Evolutionary conservation across 2,888 invertebrate species (phyloP), one percentile per base, ranked within the genome.

Genomic region (Mythimna impura): DNA sequence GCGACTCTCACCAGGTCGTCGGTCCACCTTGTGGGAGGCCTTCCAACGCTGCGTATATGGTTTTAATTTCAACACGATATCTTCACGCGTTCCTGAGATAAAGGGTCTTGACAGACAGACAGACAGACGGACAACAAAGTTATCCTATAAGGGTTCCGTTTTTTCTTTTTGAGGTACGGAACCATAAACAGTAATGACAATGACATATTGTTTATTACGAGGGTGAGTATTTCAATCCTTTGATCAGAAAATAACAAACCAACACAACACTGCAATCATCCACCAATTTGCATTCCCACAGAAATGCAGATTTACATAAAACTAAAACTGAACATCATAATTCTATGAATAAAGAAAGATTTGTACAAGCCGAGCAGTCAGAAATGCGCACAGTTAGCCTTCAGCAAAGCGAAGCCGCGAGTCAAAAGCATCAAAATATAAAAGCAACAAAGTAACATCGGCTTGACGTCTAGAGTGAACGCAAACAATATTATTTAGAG

Each of bases 401-500:
- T 25, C 52, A 58, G 30, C 34, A 63, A 62, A 74, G 58, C 5
- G n/a, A 55, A 60, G 50, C 76, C 10, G 50, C 34, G n/a, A 81
- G 55, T 63, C 57, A 12, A 50, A 80, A 62, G 50, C 60, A 60
- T 76, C 63, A 76, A 71, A 71, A 76, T 50, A 61, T 61, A 68
- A 67, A 54, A 69, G 64, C 64, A 65, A 55, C 66, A 81, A 80
- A 76, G 68, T 47, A 64, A 64, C 43, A 68, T 67, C 36, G 7
- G 7, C 50, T 60, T 61, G 64, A 66, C 81, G 47, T 69, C 65
- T 68, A 57, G 7, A 65, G 52, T 52, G 55, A 70, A 60, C n/a
- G 54, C 54, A 81, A 77, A 82, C 52, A 77, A 73, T 69, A 66
- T 72, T 73, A 80, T 69, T 82, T 67, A 66, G 69, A 54, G 57